These are phyloP conservation scores for Ferrisia virgata DNA, from an alignment of 2,888 invertebrate genomes.

Conservation along the genomic window DNA sequence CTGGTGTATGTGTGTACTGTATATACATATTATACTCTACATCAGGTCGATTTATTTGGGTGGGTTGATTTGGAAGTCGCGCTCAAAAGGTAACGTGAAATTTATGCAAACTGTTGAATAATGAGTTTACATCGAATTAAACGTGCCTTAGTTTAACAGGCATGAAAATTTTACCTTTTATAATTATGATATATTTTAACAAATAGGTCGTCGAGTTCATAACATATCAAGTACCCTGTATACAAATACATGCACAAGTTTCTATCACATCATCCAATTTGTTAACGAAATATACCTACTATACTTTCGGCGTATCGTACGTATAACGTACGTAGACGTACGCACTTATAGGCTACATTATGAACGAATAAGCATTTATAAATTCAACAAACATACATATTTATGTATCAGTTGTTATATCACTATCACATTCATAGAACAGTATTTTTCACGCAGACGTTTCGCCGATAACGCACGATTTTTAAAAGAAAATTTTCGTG, in stretches of 20 bases:
- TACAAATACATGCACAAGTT: background rate
- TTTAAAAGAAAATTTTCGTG: background rate
- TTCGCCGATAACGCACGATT: background rate
- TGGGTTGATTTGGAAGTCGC: constrained; percentile 3
- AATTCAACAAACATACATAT: background rate
- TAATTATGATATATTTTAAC: background rate
- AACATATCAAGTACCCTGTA: background rate
- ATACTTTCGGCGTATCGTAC: background rate
- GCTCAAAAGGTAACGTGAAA: background rate
- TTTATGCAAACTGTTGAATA: background rate
- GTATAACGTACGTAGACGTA: background rate
- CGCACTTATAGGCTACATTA: too few species aligned
- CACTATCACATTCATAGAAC: background rate
- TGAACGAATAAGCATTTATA: too few species aligned
- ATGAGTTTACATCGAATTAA: background rate
- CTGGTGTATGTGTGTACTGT: too few species aligned
- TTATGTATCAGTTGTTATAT: background rate
- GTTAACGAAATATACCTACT: background rate
- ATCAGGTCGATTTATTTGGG: constrained; percentile 10
- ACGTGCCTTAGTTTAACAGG: background rate
- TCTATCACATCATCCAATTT: background rate
- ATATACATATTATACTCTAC: background rate
- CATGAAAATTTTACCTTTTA: background rate
- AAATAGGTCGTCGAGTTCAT: background rate
- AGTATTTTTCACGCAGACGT: background rate